These are phyloP conservation scores for Drosophila arawakana DNA, from an alignment of 1,140 invertebrate species.

Conservation along the genomic window DNA sequence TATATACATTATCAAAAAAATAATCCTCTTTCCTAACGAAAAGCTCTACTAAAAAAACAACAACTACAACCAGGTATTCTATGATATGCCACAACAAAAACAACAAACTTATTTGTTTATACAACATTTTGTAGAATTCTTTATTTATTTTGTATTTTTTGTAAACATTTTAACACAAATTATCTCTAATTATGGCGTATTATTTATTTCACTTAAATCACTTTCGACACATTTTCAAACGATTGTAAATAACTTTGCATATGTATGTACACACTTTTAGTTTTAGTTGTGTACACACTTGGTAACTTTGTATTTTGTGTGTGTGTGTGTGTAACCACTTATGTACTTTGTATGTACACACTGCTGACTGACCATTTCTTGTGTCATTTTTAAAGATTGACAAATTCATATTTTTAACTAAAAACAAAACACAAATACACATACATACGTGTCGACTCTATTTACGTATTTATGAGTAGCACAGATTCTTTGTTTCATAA, in stretches of 20 bases:
- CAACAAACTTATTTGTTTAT: slow-evolving; percentile 23
- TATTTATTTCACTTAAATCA: slow-evolving; percentile 3
- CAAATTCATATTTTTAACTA: slow-evolving; percentile 25
- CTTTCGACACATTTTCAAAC: slow-evolving; percentile 7
- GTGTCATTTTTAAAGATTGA: slow-evolving; percentile 29
- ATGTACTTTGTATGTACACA: slow-evolving; percentile 30
- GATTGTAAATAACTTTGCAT: slow-evolving; percentile 16
- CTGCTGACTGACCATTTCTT: slow-evolving; percentile 27
- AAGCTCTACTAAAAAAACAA: slow-evolving; percentile 82
- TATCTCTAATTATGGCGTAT: background rate
- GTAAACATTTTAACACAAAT: slow-evolving; percentile 13
- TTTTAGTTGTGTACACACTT: slow-evolving; percentile 21
- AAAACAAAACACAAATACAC: background rate
- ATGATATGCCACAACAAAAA: slow-evolving; percentile 35
- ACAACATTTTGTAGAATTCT: slow-evolving; percentile 16
- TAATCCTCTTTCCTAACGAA: slow-evolving; percentile 47
- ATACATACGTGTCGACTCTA: background rate
- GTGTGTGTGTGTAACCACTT: slow-evolving; percentile 3
- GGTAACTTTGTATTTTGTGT: too few species aligned
- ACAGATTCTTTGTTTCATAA: background rate
- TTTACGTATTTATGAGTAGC: slow-evolving; percentile 1
- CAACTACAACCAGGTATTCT: slow-evolving; percentile 76
- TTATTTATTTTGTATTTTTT: slow-evolving; percentile 31
- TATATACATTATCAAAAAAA: slow-evolving; percentile 28
- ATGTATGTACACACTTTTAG: slow-evolving; percentile 1